Conservation (phyloP, 2,888 invertebrate species). For the Harpalus rufipes region DNA sequence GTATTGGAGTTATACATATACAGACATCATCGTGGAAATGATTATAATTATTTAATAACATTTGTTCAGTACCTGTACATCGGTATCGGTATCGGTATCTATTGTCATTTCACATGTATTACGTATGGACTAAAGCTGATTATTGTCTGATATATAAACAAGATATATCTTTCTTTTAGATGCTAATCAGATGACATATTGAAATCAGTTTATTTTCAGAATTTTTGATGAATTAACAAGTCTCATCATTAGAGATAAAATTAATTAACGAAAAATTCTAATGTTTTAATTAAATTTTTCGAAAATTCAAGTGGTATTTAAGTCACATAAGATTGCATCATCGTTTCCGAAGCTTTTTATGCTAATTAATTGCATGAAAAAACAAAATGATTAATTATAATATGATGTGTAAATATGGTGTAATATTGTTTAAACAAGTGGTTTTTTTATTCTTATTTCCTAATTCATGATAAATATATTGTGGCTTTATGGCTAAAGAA, state of each 20-base stretch:
- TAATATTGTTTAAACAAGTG: background rate
- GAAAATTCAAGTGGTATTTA: slow-evolving; percentile 11
- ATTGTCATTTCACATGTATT: background rate
- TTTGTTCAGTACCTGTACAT: no score
- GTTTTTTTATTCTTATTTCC: no score
- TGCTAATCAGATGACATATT: background rate
- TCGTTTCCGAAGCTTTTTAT: background rate
- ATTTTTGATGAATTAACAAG: slow-evolving; percentile 6
- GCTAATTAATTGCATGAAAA: background rate
- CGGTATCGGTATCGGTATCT: background rate
- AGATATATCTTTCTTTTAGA: background rate
- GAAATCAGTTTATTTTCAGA: slow-evolving; percentile 11
- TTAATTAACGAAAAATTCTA: slow-evolving; percentile 6
- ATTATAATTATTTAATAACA: no score
- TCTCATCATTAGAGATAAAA: slow-evolving; percentile 16
- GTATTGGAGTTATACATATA: no score
- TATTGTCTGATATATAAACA: background rate
- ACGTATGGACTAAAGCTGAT: no score
- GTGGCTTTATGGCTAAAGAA: no score
- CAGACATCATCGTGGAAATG: no score
- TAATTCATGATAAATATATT: no score
- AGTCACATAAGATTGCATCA: slow-evolving; percentile 8
- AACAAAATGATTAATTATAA: background rate
- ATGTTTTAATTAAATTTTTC: slow-evolving; percentile 13
- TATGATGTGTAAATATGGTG: background rate